Base-by-base conservation (phyloP, 2,888 invertebrate genomes). In the Tetragonisca angustula region DNA sequence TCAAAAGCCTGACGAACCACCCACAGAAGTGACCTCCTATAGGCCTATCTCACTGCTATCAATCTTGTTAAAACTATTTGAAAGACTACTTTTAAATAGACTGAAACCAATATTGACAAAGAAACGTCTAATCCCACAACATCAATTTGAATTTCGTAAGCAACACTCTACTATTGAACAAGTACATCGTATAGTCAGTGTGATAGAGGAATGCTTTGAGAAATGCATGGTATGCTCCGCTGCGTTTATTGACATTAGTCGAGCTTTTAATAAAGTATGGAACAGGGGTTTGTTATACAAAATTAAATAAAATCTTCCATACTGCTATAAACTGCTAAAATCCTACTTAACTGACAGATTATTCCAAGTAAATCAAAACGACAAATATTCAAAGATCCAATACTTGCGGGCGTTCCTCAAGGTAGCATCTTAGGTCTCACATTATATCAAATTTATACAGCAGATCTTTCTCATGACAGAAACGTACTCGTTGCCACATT, bases 121-220 rank as follows among this genome's bases (percentile, higher is more conserved):
- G n/a, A 61, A 52, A 19, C 15, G n/a, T 6, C 3, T 69, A 11
- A 52, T 76, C 13, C 62, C 62, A 17, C 13, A 19, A 61, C 62
- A 76, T 32, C 52, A 32, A 52, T 76, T 76, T 19, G 52, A 52
- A 19, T 76, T 62, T 52, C 54, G 69, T 2, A 21, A 75, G 13
- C 43, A 67, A 13, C 56, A 67, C 27, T 43, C 32, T 3, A 32
- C 32, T 32, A 32, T 32, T 32, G 32, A 32, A 27, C 27, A 27
- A 32, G 32, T 3, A 32, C 32, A 32, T 32, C 32, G 0, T 32
- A 32, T 32, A 32, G 4, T 32, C 32, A 32, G 32, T 32, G 32
- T 32, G 32, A 32, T 32, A 32, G 2, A 32, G 32, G 32, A 32
- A 32, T 32, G 32, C 2, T 32, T 32, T 32, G 4, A 69, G 43